A percentile compares a stretch with the other conserved stretches of the same genome.
Conservation (phyloP, 2,797 vertebrate species). For the Merluccius polli region DNA sequence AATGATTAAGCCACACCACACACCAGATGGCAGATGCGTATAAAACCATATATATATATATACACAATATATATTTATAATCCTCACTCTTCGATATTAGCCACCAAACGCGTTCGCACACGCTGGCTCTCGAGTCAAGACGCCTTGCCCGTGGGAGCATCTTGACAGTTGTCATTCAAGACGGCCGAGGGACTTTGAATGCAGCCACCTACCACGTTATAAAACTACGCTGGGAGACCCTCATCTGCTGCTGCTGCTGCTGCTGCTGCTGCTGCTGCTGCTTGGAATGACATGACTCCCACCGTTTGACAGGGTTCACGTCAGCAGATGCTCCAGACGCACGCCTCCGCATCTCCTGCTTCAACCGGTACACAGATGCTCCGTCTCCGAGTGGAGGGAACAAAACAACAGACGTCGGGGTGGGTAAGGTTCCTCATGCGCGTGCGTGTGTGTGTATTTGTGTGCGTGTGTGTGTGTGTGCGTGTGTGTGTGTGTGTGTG, state of each 20-base stretch:
- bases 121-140: neutral
- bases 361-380: neutral
- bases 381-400: conserved; percentile 19
- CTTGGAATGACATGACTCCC: conserved; percentile 50
- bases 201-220: neutral
- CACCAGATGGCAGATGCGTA: too few species aligned
- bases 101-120: neutral
- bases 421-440: neutral
- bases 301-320: conserved; percentile 23
- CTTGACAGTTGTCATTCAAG: neutral
- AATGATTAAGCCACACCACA: neutral
- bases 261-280: conserved; percentile 7
- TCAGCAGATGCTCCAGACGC: neutral
- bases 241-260: neutral
- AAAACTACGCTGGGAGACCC: neutral
- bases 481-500: neutral
- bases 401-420: conserved; percentile 1
- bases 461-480: neutral
- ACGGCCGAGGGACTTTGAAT: neutral
- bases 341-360: neutral
- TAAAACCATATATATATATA: too few species aligned
- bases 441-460: neutral
- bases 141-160: neutral
- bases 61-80: too few species aligned
- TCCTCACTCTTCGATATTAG: too few species aligned